Percentiles rank a stretch among this genome's conserved stretches.
phyloP scores from a whole-genome alignment of 2,113 vertebrate genomes.

The Rafetus swinhoei region DNA sequence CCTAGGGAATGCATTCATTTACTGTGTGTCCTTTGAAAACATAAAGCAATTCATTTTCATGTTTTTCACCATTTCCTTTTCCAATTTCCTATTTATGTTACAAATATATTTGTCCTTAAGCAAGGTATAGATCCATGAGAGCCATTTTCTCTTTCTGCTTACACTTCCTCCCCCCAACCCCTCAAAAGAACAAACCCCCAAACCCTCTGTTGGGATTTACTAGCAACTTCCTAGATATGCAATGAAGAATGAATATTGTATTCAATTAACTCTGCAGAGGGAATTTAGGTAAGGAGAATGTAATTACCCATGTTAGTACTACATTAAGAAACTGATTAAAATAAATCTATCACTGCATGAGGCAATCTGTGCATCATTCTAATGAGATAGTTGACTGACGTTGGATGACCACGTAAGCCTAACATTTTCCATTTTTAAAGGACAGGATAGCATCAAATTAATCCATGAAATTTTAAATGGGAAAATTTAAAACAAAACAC shows the following conservation, averaged over 20 bases:
- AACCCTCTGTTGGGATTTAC: background rate
- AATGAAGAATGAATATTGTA: background rate
- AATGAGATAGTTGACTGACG: background rate
- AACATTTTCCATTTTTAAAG: conserved; percentile 6
- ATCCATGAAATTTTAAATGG: background rate
- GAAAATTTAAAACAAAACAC: background rate
- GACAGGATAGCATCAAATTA: background rate
- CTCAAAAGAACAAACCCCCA: background rate
- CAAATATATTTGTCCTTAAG: background rate
- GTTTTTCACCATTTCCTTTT: background rate
- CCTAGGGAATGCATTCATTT: background rate
- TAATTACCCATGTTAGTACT: background rate
- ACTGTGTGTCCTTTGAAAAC: background rate
- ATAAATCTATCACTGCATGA: background rate
- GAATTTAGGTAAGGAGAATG: background rate
- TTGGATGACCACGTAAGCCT: background rate
- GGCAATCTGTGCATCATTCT: background rate
- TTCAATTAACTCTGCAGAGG: background rate
- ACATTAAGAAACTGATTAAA: conserved; percentile 9
- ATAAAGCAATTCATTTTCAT: background rate
- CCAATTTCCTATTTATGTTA: background rate
- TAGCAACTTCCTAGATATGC: background rate
- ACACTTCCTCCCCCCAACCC: background rate
- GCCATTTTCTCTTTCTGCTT: background rate
- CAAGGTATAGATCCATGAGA: background rate